Base-by-base conservation (phyloP, 2,797 vertebrate genomes). In the Sorex maritimensis region DNA sequence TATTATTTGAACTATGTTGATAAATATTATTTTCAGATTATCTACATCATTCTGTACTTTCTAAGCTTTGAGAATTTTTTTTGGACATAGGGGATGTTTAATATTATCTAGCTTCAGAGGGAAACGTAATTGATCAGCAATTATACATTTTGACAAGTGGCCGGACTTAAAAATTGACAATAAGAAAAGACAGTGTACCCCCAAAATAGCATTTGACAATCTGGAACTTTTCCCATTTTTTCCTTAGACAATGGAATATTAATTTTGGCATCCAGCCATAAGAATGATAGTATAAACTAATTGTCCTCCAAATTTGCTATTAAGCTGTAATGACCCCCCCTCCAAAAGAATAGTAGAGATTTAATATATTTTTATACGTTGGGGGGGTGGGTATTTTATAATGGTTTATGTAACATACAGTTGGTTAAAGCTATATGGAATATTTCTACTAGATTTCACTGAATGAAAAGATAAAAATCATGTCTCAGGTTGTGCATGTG, bases 91-190 rank as follows among this genome's bases (percentile, higher is more conserved):
- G 28, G 10, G n/a, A 83, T 4, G n/a, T 34, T 23, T 72, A 61
- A 34, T 61, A 4, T 67, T 23, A 72, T 69, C 34, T 65, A 75
- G 90, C 88, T 78, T 92, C 38, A 46, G 26, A 49, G 17, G 69
- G 26, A 72, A 95, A 67, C 10, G 73, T 74, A 91, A 86, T 24
- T 21, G 73, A 73, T 85, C 55, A 8, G 26, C 21, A 86, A 61
- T 86, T 74, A 78, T 58, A 5, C 24, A 86, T 28, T 65, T 86
- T 86, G 86, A 90, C 63, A 94, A 93, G 13, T 71, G 68, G 5
- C 15, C 93, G 28, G 2, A 80, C 93, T 96, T 88, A 92, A 96
- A 93, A 89, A 81, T 82, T 61, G n/a, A 78, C 30, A 55, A 44
- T 78, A 92, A 71, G 30, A 65, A 94, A 93, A 88, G 55, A 74